Evolutionary conservation across 2,113 vertebrate species (phyloP), one percentile per base, ranked within the genome.

Genomic region (Ictalurus furcatus): DNA sequence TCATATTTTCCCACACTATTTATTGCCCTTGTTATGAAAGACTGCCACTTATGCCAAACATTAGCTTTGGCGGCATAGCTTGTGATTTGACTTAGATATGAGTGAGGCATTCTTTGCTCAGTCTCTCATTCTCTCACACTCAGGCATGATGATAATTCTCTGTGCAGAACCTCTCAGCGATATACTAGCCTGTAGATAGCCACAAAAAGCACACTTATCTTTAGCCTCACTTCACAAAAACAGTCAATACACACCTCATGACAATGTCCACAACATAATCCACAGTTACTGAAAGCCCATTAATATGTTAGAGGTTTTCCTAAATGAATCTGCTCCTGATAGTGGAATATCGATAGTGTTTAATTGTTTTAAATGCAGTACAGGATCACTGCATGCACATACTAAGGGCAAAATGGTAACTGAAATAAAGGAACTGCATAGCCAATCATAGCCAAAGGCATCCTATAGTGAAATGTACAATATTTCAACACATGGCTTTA

Each of bases 401-500:
- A 52, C 12, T 48, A 30, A 25, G 13, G 23, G 9, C 1, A 14
- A 48, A 48, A 78, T 25, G 6, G 14, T 16, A n/a, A 80, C 25
- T 78, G 74, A 52, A 52, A 78, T 78, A 52, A 80, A 80, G 28
- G 23, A 28, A 28, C 40, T 48, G 21, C 74, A 52, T 28, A 52
- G 12, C 23, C 74, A 78, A 56, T 80, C 48, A n/a, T 80, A 80
- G 14, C 48, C 28, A 30, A 2, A 30, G 52, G 52, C 78, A 80
- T 30, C 6, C 14, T 54, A 81, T 52, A 81, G 52, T 11, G 28
- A n/a, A 81, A 56, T 21, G 3, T 63, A 48, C 28, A 61, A 44
- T 63, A 34, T 63, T 79, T 63, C 58, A 48, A 52, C 73, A 79
- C 56, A 61, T 63, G 9, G 85, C 86, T 80, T 87, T 78, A 40